Base-by-base conservation (phyloP, 2,113 vertebrate species). In the Daboia siamensis region DNA sequence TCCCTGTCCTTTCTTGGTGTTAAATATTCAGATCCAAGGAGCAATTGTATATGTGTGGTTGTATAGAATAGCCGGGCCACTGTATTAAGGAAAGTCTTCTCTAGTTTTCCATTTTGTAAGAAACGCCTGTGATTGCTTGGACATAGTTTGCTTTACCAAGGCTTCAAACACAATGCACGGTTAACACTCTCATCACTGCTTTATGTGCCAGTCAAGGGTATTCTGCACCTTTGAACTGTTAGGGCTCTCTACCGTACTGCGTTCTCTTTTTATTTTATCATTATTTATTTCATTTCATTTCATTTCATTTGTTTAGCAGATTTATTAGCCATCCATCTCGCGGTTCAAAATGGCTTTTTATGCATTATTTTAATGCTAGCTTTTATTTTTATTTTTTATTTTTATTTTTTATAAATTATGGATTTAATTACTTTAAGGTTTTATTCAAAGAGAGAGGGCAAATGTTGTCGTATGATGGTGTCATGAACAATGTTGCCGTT, bases 21-120 rank as follows among this genome's bases (percentile, higher is more conserved):
- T 97, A 98, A 97, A 97, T 97, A 97, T 96, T 97, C 97, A 97
- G 95, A 97, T 97, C 92, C 95, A 59, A 94, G 96, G 93, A 88
- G 84, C 85, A 48, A 59, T 94, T 88, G 94, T 94, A 93, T 93
- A 87, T 54, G 90, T 51, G 90, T 44, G 29, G 24, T 0, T 69
- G n/a, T 20, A 46, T 52, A 90, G 85, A 86, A 69, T 17, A 1
- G 1, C 48, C 93, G 95, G 94, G 95, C 91, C 89, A 96, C 94
- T 96, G 91, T 91, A 91, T 94, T 96, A 96, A 97, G 95, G 88
- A 93, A 91, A 94, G 91, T 95, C 87, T 93, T 94, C 84, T 91
- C 93, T 94, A 88, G 55, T 92, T 86, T 57, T 84, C 91, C 95
- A 88, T 95, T 94, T 96, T 94, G 26, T 85, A 89, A 88, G 52